phyloP scores from a whole-genome alignment of 2,113 vertebrate species.

The Corythornis madagascariensis region DNA sequence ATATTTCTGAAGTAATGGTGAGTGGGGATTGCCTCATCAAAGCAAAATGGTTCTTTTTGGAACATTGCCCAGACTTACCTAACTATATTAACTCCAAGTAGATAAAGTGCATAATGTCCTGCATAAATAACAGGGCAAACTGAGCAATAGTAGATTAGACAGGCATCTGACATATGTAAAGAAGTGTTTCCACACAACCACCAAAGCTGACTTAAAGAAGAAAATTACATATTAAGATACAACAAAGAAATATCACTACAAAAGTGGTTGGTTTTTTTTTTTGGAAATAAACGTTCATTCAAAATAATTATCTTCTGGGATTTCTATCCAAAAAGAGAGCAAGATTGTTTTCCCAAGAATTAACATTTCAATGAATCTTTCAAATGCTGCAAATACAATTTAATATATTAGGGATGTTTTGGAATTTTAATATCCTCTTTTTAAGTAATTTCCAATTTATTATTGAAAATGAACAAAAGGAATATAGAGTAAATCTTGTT shows the following conservation, averaged over 20 bases:
- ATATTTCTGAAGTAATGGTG: not conserved
- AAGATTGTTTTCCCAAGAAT: not conserved
- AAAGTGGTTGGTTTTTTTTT: not conserved
- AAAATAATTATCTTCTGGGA: not conserved
- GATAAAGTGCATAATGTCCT: not conserved
- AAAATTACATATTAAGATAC: not conserved
- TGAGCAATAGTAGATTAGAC: not conserved
- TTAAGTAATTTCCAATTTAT: not conserved
- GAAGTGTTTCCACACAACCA: not conserved
- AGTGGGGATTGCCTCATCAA: not conserved
- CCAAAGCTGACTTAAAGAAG: not conserved
- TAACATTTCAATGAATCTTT: not conserved
- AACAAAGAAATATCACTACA: not conserved
- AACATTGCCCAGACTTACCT: not conserved
- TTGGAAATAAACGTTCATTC: not conserved
- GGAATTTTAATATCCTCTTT: not conserved
- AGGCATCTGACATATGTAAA: not conserved
- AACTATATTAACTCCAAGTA: not conserved
- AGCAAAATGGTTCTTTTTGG: slow-evolving; percentile 8
- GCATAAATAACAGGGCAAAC: not conserved
- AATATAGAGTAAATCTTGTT: not conserved
- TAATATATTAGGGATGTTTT: not conserved
- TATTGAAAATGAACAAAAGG: not conserved
- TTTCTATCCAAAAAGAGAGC: not conserved
- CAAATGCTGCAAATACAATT: not conserved